Evolutionary conservation across 2,888 invertebrate species (phyloP).

Genomic region (Mimas tiliae): DNA sequence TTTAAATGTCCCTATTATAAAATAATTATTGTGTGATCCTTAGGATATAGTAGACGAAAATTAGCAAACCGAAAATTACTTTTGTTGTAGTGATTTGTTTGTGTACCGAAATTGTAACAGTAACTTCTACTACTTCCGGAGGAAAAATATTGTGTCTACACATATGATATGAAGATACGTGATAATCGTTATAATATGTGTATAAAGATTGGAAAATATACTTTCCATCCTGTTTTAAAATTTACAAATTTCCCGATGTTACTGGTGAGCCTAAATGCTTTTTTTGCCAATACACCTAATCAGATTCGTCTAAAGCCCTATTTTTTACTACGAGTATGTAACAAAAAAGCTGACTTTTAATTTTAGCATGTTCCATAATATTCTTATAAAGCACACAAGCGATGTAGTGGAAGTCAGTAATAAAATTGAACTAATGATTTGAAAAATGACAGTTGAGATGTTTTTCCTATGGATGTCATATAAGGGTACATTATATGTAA

Average conservation of each 20-base stretch:
- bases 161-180: background rate
- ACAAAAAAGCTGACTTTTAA: no score
- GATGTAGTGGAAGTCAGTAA: no score
- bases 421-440: background rate
- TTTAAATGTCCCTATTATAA: conserved; percentile 63
- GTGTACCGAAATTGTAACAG: conserved; percentile 9
- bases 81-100: conserved; percentile 8
- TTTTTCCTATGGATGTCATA: conserved; percentile 3
- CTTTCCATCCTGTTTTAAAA: no score
- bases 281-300: no score
- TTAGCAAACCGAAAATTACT: conserved; percentile 45
- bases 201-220: no score
- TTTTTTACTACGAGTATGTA: no score
- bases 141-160: background rate
- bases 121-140: conserved; percentile 6
- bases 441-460: background rate
- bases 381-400: no score
- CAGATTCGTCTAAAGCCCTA: no score
- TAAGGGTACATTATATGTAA: background rate
- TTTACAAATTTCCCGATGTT: no score
- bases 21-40: conserved; percentile 66
- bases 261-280: no score
- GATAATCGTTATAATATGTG: no score
- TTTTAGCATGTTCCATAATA: no score
- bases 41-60: conserved; percentile 60